Percentiles rank a stretch among this genome's conserved stretches.
These are phyloP conservation scores for Pseudoatta argentina DNA, from an alignment of 1,140 invertebrate genomes.

Conservation along the genomic window DNA sequence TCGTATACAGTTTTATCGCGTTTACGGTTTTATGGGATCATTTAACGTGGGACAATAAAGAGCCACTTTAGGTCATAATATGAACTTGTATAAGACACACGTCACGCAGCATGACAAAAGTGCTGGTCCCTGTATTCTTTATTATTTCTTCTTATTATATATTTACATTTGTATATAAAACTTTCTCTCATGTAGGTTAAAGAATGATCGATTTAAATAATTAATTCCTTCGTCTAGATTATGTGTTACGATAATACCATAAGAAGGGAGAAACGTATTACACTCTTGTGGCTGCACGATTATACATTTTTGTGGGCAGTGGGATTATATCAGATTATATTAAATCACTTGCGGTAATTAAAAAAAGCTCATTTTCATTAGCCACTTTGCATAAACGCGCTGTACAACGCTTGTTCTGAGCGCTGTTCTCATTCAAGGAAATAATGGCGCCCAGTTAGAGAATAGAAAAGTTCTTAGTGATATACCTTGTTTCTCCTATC, in stretches of 20 bases:
- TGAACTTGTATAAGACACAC: conserved; percentile 17
- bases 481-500: conserved; percentile 67
- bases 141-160: not conserved
- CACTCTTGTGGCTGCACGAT: not conserved
- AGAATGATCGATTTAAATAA: not conserved
- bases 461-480: conserved; percentile 58
- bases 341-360: conserved; percentile 44
- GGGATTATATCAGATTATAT: conserved; percentile 20
- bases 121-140: conserved; percentile 25
- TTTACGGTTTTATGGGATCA: conserved; percentile 63
- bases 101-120: conserved; percentile 30
- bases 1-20: conserved; percentile 70
- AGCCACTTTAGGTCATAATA: conserved; percentile 66
- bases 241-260: not conserved
- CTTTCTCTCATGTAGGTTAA: not conserved
- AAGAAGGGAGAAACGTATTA: not conserved
- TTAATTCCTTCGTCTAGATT: conserved; percentile 1
- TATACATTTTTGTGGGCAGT: conserved; percentile 12
- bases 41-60: conserved; percentile 71
- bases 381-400: conserved; percentile 12
- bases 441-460: not conserved
- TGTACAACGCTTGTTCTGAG: not conserved
- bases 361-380: conserved; percentile 39
- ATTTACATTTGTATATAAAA: not conserved
- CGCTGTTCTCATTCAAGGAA: conserved; percentile 8